These are phyloP conservation scores for Elephas maximus DNA, from an alignment of 2,113 vertebrate genomes.

Conservation along the genomic window DNA sequence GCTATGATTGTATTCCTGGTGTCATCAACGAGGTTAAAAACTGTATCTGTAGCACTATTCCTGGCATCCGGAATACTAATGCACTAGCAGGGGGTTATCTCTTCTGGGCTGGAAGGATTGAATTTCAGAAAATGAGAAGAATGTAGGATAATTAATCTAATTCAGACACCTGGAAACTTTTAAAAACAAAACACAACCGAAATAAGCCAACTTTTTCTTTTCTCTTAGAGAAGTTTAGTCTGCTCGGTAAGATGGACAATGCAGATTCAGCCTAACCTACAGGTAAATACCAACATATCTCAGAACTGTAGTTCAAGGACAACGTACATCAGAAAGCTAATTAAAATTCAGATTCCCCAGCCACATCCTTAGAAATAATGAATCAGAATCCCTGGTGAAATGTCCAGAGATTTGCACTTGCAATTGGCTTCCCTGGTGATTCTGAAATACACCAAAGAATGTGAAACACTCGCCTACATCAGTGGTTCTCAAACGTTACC, in stretches of 20 bases:
- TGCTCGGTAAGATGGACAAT: not conserved
- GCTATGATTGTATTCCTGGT: conserved; percentile 73
- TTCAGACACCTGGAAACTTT: conserved; percentile 71
- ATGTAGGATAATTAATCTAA: conserved; percentile 72
- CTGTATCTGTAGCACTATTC: conserved; percentile 45
- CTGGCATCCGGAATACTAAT: conserved; percentile 73
- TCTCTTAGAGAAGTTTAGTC: not conserved
- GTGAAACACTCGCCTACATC: not conserved
- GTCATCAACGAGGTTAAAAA: conserved; percentile 78
- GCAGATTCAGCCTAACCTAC: not conserved
- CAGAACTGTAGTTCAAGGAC: not conserved
- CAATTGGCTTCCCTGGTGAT: not conserved
- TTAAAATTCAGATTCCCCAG: not conserved
- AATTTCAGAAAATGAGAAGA: conserved; percentile 69
- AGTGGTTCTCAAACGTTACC: not conserved
- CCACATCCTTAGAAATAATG: not conserved
- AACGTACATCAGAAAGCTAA: not conserved
- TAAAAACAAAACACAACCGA: conserved; percentile 16
- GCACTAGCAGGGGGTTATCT: conserved; percentile 69
- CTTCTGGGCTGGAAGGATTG: conserved; percentile 60
- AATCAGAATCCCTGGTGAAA: not conserved
- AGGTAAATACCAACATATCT: not conserved
- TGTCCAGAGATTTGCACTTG: not conserved
- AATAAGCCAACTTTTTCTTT: not conserved
- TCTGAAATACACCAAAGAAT: not conserved